A percentile compares a stretch with the other conserved stretches of the same genome.
Conservation (phyloP, 2,888 invertebrate species). For the Escarpia spicata region DNA sequence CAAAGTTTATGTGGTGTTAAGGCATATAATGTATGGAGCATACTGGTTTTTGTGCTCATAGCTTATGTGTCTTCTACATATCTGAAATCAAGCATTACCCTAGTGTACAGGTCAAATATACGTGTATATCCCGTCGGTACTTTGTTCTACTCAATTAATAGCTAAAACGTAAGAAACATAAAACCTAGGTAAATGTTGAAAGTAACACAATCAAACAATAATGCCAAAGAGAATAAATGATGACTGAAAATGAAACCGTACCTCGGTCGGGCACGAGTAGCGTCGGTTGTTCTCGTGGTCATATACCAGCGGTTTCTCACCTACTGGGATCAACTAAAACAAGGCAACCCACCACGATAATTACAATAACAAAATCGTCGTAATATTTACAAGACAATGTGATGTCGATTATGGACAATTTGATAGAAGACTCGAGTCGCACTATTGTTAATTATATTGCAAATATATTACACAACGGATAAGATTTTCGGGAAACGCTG, state of each 20-base stretch:
- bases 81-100: background rate
- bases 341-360: background rate
- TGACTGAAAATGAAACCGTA: background rate
- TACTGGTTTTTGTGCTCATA: too few relatives aligned
- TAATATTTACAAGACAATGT: background rate
- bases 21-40: too few relatives aligned
- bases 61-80: background rate
- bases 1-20: too few relatives aligned
- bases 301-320: background rate
- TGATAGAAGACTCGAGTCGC: background rate
- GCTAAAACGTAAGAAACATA: background rate
- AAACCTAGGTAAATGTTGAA: background rate
- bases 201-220: background rate
- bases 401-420: background rate
- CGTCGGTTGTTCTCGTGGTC: background rate
- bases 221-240: background rate
- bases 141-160: background rate
- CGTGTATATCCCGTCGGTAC: background rate
- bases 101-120: background rate
- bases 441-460: background rate
- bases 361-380: background rate
- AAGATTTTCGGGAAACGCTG: background rate
- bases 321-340: conserved; percentile 21
- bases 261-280: background rate
- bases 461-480: background rate